A percentile compares a stretch with the other conserved stretches of the same genome.
Conservation (phyloP, 2,113 vertebrate species). For the Pheucticus melanocephalus region DNA sequence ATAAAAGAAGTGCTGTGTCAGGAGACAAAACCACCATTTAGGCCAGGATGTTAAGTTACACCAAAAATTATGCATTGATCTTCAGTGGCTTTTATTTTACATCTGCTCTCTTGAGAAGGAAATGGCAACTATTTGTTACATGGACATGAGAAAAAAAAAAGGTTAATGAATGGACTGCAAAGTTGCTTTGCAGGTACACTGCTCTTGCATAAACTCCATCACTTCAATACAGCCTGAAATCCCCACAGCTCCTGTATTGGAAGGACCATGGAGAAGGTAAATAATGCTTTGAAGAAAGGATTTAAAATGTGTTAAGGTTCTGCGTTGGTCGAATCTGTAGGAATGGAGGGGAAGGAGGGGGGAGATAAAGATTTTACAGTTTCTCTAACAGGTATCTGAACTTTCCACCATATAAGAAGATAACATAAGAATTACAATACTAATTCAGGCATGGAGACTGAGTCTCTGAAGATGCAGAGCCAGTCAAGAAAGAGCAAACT, state of each 20-base stretch:
- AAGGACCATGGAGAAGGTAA: not conserved
- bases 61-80: not conserved
- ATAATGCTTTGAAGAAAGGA: not conserved
- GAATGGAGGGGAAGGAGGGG: fast-evolving
- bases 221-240: not conserved
- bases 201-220: not conserved
- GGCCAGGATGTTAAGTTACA: not conserved
- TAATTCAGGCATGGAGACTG: not conserved
- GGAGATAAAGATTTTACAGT: not conserved
- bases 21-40: not conserved
- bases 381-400: not conserved
- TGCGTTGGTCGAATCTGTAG: not conserved
- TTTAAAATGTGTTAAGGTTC: not conserved
- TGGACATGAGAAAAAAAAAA: not conserved
- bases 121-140: not conserved
- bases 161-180: not conserved
- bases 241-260: not conserved
- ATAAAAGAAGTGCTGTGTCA: not conserved
- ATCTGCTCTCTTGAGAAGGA: not conserved
- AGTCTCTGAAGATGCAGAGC: not conserved
- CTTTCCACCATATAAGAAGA: not conserved
- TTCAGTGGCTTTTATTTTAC: not conserved
- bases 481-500: not conserved
- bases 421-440: not conserved
- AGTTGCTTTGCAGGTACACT: not conserved